Evolutionary conservation across 2,113 vertebrate genomes (phyloP).

Genomic region (Phaethornis superciliosus): DNA sequence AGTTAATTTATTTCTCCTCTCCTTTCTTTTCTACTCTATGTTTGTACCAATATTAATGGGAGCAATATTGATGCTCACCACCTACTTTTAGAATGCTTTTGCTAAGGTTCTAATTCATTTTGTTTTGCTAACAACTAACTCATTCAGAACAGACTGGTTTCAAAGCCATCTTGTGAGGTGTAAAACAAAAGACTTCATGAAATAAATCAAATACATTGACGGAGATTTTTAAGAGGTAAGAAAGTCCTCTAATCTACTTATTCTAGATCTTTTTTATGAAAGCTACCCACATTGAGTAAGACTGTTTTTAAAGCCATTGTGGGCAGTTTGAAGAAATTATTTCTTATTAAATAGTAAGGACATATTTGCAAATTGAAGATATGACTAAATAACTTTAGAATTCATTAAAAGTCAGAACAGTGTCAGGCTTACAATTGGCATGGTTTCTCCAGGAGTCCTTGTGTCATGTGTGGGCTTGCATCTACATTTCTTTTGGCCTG

Average conservation of each 20-base stretch:
- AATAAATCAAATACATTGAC: conserved; percentile 43
- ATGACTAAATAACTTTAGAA: not conserved
- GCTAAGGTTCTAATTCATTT: not conserved
- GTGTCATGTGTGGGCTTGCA: not conserved
- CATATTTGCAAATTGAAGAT: not conserved
- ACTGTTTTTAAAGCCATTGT: not conserved
- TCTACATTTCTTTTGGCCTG: not conserved
- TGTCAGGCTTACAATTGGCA: not conserved
- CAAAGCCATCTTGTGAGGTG: not conserved
- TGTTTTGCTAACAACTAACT: not conserved
- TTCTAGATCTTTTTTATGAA: not conserved
- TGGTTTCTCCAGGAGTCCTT: not conserved
- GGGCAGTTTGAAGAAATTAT: not conserved
- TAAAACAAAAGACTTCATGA: conserved; percentile 38
- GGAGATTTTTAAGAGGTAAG: conserved; percentile 12
- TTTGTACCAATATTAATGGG: not conserved
- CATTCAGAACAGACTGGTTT: not conserved
- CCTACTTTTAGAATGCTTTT: not conserved
- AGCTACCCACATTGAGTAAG: not conserved
- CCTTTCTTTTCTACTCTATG: conserved; percentile 24
- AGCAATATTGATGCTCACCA: not conserved
- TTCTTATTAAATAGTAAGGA: not conserved
- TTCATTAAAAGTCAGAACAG: not conserved
- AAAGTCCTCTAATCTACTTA: not conserved
- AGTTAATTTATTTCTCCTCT: conserved; percentile 49